These are phyloP conservation scores for Hermaeophaga mercurialis DNA, from an alignment of 2,888 invertebrate genomes.

Conservation along the genomic window DNA sequence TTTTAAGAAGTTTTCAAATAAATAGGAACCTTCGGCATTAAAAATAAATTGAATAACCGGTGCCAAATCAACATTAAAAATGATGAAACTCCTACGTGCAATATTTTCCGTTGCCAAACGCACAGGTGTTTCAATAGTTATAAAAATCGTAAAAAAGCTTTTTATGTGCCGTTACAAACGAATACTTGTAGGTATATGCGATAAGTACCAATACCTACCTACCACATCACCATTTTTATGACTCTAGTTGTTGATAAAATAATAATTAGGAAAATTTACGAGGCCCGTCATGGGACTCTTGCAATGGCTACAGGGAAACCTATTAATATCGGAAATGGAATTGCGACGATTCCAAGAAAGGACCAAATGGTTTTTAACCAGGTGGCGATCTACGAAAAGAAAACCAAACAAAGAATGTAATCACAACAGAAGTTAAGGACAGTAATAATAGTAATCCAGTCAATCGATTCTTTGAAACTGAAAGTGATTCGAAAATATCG, in stretches of 20 bases:
- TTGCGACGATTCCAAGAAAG: constrained; percentile 8
- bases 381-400: not conserved
- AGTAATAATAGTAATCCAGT: too few relatives aligned
- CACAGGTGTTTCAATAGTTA: constrained; percentile 22
- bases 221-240: constrained; percentile 17
- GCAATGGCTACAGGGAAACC: constrained; percentile 12
- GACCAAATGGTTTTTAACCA: not conserved
- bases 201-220: constrained; percentile 19
- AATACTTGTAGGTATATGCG: constrained; percentile 21
- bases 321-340: constrained; percentile 14
- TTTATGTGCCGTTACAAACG: constrained; percentile 26
- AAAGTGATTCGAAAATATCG: too few relatives aligned
- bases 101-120: constrained; percentile 12
- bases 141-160: constrained; percentile 18
- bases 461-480: too few relatives aligned
- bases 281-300: constrained; percentile 13
- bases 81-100: constrained; percentile 6
- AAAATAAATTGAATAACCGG: not conserved
- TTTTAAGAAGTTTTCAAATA: too few relatives aligned
- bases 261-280: constrained; percentile 27
- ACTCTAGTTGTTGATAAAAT: constrained; percentile 22
- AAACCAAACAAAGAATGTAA: not conserved
- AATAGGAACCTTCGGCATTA: too few relatives aligned
- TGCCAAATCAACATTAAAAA: constrained; percentile 6
- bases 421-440: too few relatives aligned